Conservation (phyloP, 1,140 invertebrate species). For the Paracyclopina nana region DNA sequence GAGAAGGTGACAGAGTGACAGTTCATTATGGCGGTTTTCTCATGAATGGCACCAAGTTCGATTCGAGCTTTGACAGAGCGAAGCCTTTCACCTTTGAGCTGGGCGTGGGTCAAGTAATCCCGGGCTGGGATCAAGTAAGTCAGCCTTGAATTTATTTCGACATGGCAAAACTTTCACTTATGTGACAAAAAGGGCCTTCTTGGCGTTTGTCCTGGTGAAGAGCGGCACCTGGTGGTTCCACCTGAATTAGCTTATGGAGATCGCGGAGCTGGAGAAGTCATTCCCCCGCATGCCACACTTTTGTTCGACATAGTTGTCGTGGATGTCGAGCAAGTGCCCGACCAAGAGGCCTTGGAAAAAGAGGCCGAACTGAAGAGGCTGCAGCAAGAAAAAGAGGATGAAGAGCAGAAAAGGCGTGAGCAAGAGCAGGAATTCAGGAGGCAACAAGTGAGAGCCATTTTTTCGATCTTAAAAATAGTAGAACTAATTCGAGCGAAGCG, state of each 20-base stretch:
- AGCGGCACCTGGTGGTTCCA: constrained; percentile 27
- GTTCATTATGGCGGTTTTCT: constrained; percentile 26
- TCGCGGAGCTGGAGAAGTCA: constrained; percentile 26
- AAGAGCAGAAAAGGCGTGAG: background rate
- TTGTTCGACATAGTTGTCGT: constrained; percentile 23
- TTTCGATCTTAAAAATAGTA: no score
- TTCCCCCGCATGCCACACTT: constrained; percentile 25
- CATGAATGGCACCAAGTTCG: constrained; percentile 23
- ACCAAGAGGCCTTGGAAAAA: constrained; percentile 21
- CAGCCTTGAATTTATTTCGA: background rate
- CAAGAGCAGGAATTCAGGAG: background rate
- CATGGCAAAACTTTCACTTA: background rate
- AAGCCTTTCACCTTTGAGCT: constrained; percentile 29
- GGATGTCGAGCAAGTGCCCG: constrained; percentile 23
- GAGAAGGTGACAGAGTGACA: constrained; percentile 22
- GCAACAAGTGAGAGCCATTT: constrained; percentile 11
- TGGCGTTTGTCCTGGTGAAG: constrained; percentile 29
- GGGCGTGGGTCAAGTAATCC: constrained; percentile 26
- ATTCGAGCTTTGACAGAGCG: constrained; percentile 24
- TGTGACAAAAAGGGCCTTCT: constrained; percentile 24
- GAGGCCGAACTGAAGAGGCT: constrained; percentile 1
- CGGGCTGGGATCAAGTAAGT: constrained; percentile 69
- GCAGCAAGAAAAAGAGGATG: constrained; percentile 1
- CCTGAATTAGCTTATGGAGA: constrained; percentile 28
- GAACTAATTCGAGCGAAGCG: no score